phyloP scores from a whole-genome alignment of 2,113 vertebrate genomes.

The Actinemys pallida region DNA sequence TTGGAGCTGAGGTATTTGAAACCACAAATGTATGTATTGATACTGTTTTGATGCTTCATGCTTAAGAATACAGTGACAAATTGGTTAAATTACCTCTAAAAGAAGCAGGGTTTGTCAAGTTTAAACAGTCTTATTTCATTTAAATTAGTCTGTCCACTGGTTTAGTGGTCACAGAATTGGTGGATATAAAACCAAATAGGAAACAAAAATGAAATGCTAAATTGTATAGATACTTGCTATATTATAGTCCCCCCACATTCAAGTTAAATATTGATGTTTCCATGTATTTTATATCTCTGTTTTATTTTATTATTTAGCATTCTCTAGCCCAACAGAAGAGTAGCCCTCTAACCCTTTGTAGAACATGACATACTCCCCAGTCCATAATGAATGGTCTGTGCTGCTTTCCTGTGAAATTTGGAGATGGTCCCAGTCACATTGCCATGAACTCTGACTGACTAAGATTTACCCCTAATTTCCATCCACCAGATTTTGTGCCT shows the following conservation, averaged over 20 bases:
- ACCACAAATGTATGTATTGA: not conserved
- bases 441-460: not conserved
- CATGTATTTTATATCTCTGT: not conserved
- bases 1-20: slow-evolving; percentile 7
- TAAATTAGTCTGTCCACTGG: not conserved
- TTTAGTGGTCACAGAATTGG: not conserved
- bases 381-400: not conserved
- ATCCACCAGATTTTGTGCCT: not conserved
- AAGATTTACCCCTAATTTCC: not conserved
- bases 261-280: not conserved
- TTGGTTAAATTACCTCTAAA: not conserved
- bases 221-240: not conserved
- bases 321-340: not conserved
- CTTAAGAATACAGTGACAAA: not conserved
- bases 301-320: not conserved
- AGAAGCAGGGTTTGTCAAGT: not conserved
- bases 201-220: not conserved
- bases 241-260: not conserved
- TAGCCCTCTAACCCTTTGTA: not conserved
- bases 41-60: not conserved
- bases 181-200: not conserved
- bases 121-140: not conserved
- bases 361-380: not conserved
- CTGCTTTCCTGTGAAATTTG: not conserved
- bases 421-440: not conserved